These are phyloP conservation scores for Melanotaenia boesemani DNA, from an alignment of 2,797 vertebrate genomes.

Conservation along the genomic window DNA sequence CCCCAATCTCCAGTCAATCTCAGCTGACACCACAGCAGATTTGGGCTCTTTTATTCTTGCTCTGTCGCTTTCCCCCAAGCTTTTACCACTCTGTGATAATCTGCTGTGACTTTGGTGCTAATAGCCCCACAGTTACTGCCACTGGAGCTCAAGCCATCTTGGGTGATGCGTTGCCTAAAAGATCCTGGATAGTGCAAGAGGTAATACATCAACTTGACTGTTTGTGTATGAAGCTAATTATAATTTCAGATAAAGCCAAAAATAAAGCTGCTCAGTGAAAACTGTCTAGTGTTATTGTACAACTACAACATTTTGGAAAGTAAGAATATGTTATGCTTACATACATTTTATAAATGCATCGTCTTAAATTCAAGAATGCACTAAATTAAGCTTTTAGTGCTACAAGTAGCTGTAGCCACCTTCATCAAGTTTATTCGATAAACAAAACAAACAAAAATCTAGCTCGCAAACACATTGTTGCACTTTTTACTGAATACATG, in stretches of 20 bases:
- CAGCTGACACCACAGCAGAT: slow-evolving; percentile 52
- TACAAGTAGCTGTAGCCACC: too few relatives aligned
- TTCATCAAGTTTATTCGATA: too few relatives aligned
- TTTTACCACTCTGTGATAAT: slow-evolving; percentile 43
- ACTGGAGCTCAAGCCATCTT: neutral
- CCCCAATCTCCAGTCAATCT: slow-evolving; percentile 65
- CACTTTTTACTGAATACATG: neutral
- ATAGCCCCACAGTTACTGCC: slow-evolving; percentile 20
- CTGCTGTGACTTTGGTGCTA: slow-evolving; percentile 38
- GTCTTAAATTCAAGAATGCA: too few relatives aligned
- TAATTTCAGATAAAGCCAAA: too few relatives aligned
- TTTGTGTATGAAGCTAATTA: neutral
- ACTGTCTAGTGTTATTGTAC: too few relatives aligned
- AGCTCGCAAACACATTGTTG: neutral
- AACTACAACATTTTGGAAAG: too few relatives aligned
- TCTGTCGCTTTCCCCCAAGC: slow-evolving; percentile 2
- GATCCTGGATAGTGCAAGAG: slow-evolving; percentile 2
- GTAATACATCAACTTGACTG: neutral
- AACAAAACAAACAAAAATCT: neutral
- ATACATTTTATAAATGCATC: too few relatives aligned
- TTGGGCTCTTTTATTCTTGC: slow-evolving; percentile 32
- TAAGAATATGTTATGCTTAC: too few relatives aligned
- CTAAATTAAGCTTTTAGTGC: too few relatives aligned
- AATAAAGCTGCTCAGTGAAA: too few relatives aligned
- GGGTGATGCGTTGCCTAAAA: neutral